Evolutionary conservation across 2,888 invertebrate species (phyloP), one percentile per base, ranked within the genome.

Genomic region (Campoletis raptor): DNA sequence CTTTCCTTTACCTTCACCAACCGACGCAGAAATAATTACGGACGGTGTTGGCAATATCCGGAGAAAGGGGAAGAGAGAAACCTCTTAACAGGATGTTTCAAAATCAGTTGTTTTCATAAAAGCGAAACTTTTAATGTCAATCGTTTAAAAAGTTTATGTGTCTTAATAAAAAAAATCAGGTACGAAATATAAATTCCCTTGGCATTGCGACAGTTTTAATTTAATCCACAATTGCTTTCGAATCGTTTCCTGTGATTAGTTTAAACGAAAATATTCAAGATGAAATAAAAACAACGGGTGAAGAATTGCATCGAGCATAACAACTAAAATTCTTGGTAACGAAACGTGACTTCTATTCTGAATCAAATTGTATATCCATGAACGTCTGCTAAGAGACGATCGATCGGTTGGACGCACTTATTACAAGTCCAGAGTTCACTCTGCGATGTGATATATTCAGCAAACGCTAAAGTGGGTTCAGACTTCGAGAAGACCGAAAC

Each of bases 391-490:
- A 42, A 30, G 48, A 64, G 42, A 24, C 52, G 64, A 85, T 85
- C 85, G 76, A 85, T 52, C 64, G 70, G 48, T 69, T 74, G 61
- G 45, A 48, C 64, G 45, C 48, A 37, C 69, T 70, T 36, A 80
- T 54, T 61, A 24, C 61, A 57, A 73, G 67, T 77, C 54, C 12
- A 54, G 36, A 36, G 69, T 80, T 84, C 80, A 30, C 64, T 64
- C 24, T 57, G n/a, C 69, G 66, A 70, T 78, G 54, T 42, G n/a
- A 57, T 45, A 64, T 42, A 42, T 67, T 69, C n/a, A 40, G 40
- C 24, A 37, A 12, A 67, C 54, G 48, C 40, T 66, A 12, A 48
- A 81, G 45, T 67, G 30, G 30, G 15, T 48, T 54, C 45, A 1
- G 45, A 78, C 67, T 82, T 57, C 12, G 40, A 66, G 64, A 61